These are phyloP conservation scores for Macrochelys suwanniensis DNA, from an alignment of 2,797 vertebrate species.

Conservation along the genomic window DNA sequence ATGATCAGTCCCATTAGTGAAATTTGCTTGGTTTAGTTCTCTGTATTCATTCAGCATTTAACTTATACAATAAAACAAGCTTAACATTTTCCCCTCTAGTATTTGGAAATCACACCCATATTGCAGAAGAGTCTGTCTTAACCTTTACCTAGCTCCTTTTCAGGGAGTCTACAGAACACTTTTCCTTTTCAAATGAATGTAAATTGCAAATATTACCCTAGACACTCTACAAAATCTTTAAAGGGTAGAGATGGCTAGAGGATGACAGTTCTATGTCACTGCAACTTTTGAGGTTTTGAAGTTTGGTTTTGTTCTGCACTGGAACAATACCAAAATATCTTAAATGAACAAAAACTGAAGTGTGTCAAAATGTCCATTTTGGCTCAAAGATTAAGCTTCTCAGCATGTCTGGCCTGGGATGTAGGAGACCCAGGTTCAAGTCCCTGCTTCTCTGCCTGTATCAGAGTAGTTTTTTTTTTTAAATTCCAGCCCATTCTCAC, in stretches of 20 bases:
- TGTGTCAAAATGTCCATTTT: neutral
- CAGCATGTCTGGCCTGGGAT: neutral
- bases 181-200: neutral
- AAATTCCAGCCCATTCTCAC: neutral
- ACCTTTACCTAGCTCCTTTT: neutral
- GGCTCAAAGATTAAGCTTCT: neutral
- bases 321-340: neutral
- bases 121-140: constrained; percentile 3
- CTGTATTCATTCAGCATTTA: neutral
- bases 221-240: constrained; percentile 7
- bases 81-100: neutral
- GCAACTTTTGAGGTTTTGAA: neutral
- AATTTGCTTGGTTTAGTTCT: constrained; percentile 28
- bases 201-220: constrained; percentile 19
- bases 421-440: neutral
- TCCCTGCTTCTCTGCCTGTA: neutral
- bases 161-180: neutral
- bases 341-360: neutral
- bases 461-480: neutral
- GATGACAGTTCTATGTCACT: neutral
- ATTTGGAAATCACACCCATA: neutral
- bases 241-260: neutral
- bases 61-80: neutral
- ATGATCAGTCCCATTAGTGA: neutral
- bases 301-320: neutral